A percentile compares a stretch with the other conserved stretches of the same genome.
Evolutionary conservation across 2,113 vertebrate genomes (phyloP).

Genomic region (Lonchura striata): DNA sequence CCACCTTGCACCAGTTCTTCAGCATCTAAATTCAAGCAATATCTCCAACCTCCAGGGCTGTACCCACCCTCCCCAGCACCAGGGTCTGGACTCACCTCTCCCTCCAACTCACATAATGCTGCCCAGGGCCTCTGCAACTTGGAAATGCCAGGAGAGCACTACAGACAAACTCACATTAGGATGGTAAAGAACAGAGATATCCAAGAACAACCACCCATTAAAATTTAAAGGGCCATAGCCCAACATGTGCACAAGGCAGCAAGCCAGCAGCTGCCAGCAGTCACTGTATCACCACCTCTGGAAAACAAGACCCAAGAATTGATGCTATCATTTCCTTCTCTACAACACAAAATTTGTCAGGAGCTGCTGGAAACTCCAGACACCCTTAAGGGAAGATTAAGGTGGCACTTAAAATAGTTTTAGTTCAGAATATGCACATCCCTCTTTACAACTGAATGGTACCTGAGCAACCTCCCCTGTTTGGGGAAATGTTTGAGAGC

Average conservation of each 20-base stretch:
- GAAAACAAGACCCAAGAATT: background rate
- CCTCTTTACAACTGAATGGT: slow-evolving; percentile 41
- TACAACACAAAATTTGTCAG: background rate
- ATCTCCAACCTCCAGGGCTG: background rate
- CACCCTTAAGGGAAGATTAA: background rate
- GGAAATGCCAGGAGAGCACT: background rate
- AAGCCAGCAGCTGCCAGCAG: background rate
- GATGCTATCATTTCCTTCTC: background rate
- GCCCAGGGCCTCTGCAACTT: background rate
- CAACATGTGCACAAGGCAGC: background rate
- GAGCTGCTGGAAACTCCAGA: background rate
- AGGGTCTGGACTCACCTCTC: background rate
- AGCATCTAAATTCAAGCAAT: background rate
- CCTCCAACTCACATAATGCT: background rate
- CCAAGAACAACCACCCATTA: background rate
- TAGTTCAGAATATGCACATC: slow-evolving; percentile 10
- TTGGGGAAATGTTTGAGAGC: background rate
- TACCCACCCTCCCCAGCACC: rapidly evolving
- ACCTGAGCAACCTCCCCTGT: background rate
- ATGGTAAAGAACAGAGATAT: background rate
- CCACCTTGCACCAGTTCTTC: background rate
- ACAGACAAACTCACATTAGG: background rate
- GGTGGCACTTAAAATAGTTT: background rate
- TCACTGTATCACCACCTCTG: background rate
- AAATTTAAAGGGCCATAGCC: background rate